Percentiles rank a stretch among this genome's conserved stretches.
These are phyloP conservation scores for Folsomia candida DNA, from an alignment of 2,888 invertebrate species.

Conservation along the genomic window DNA sequence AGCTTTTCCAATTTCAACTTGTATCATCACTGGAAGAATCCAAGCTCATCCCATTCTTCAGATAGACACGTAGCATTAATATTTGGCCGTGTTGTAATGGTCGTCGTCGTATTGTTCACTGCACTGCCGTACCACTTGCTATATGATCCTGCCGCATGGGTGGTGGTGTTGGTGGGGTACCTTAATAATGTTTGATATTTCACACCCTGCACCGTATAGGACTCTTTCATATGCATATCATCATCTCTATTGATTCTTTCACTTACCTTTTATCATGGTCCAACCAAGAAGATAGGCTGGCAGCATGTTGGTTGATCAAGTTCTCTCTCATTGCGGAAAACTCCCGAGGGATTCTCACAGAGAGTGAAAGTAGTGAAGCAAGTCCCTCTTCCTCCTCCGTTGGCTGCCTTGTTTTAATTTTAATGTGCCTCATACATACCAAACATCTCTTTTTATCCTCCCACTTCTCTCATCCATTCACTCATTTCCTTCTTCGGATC, in stretches of 20 bases:
- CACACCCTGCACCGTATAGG: slow-evolving; percentile 20
- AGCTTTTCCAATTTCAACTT: slow-evolving; percentile 48
- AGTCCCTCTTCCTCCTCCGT: slow-evolving; percentile 9
- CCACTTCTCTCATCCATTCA: slow-evolving; percentile 12
- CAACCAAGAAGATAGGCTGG: not conserved
- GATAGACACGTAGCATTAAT: not conserved
- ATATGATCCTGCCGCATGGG: not conserved
- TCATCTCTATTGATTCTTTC: slow-evolving; percentile 41
- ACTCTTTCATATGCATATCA: slow-evolving; percentile 28
- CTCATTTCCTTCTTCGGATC: slow-evolving; percentile 25
- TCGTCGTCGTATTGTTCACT: not conserved
- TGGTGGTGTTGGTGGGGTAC: slow-evolving; percentile 1
- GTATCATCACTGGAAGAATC: slow-evolving; percentile 30
- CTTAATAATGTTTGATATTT: slow-evolving; percentile 42
- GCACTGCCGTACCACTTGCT: not conserved
- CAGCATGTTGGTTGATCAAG: slow-evolving; percentile 34
- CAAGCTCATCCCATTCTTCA: slow-evolving; percentile 22
- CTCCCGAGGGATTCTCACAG: slow-evolving; percentile 7
- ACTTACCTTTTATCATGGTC: slow-evolving; percentile 37
- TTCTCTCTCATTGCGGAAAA: slow-evolving; percentile 19
- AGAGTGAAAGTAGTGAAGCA: not conserved
- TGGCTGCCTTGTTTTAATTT: slow-evolving; percentile 45
- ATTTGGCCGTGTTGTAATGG: not conserved
- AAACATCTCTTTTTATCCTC: slow-evolving; percentile 16
- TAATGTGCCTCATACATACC: slow-evolving; percentile 34